phyloP scores from a whole-genome alignment of 2,888 invertebrate genomes.

The Augiades crinisus region DNA sequence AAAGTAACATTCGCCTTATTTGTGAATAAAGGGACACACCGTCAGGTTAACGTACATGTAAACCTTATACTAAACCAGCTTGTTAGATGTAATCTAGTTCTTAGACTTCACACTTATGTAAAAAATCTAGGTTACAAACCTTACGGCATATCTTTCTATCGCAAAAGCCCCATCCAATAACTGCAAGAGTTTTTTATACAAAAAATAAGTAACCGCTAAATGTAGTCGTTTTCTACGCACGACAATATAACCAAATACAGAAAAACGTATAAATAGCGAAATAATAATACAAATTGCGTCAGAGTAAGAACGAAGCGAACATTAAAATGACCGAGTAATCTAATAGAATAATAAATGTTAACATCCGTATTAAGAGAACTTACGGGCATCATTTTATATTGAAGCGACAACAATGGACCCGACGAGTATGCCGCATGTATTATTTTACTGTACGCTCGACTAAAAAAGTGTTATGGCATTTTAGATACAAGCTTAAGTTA shows the following conservation, averaged over 20 bases:
- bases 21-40: too few species aligned
- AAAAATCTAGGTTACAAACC: too few species aligned
- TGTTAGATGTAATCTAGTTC: too few species aligned
- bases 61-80: too few species aligned
- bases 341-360: slow-evolving; percentile 76
- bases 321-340: slow-evolving; percentile 49
- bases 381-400: slow-evolving; percentile 67
- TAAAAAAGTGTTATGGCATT: slow-evolving; percentile 41
- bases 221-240: too few species aligned
- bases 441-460: slow-evolving; percentile 65
- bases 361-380: slow-evolving; percentile 75
- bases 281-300: slow-evolving; percentile 20
- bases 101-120: too few species aligned
- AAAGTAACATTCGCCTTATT: too few species aligned
- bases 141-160: too few species aligned
- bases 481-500: background rate
- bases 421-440: slow-evolving; percentile 60
- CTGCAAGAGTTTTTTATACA: too few species aligned
- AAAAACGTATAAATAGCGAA: background rate
- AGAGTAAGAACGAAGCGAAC: slow-evolving; percentile 31
- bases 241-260: background rate
- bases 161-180: too few species aligned
- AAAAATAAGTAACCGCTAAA: too few species aligned
- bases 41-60: too few species aligned
- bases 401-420: slow-evolving; percentile 64